Base-by-base conservation (phyloP, 2,797 vertebrate genomes). In the Pogonophryne albipinna region DNA sequence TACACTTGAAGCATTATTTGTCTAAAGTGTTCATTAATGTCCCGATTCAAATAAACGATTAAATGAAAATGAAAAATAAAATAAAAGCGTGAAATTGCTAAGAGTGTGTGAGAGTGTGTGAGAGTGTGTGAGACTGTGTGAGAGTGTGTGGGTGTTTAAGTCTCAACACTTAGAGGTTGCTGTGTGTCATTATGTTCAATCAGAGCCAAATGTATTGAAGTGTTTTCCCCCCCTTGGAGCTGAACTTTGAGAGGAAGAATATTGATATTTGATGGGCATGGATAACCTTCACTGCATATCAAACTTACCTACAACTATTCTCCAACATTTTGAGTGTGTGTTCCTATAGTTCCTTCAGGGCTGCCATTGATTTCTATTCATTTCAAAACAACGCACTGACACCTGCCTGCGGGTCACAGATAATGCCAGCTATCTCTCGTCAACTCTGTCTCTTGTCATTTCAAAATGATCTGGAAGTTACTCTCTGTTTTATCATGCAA, bases 321-420 rank as follows among this genome's bases (percentile, higher is more conserved):
- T 53, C 6, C 34, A 34, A 6, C 6, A 6, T 9, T 60, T 50
- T 27, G 5, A 62, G 57, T 2, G 63, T 16, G 8, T 61, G 83
- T 73, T 44, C 62, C 41, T 17, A 2, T 6, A 15, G 20, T 10
- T 63, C 31, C 65, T 63, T 27, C 27, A 14, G 59, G 67, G 71
- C 55, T 47, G 52, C 49, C 70, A 83, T 75, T 79, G 78, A 86
- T 81, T 72, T 76, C 45, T 50, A 66, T 66, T 55, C 31, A 74
- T 52, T 63, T 58, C 42, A 20, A 69, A 84, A 66, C 60, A 71
- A 69, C 47, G 60, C 38, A n/a, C 17, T 56, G 63, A 20, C 56
- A 49, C 44, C 59, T 19, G 79, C 74, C 60, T 13, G 34, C 41
- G 66, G 80, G 71, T 80, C 61, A 71, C 20, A 3, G 20, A 10